Conservation (phyloP, 1,140 invertebrate genomes). For the Chionoecetes opilio region DNA sequence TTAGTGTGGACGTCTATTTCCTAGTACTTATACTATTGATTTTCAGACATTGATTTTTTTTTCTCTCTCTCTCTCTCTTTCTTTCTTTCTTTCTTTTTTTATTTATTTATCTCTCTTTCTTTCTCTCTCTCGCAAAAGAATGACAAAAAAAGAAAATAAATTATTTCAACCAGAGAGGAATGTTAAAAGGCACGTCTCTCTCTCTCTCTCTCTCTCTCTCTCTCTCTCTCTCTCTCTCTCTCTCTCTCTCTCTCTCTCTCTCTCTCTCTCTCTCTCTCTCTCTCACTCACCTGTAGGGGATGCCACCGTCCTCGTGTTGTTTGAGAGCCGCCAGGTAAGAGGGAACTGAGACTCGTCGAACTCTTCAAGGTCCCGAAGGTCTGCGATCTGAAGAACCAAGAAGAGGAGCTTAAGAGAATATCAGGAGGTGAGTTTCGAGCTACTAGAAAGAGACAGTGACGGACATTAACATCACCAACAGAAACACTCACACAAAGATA, state of each 20-base stretch:
- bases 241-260: neutral
- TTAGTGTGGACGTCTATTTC: no score
- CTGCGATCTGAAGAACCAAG: conserved; percentile 89
- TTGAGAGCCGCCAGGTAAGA: conserved; percentile 92
- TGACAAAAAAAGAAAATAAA: neutral
- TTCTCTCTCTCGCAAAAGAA: neutral
- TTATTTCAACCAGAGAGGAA: no score
- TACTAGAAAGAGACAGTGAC: no score
- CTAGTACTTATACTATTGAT: no score
- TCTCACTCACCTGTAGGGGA: conserved; percentile 88
- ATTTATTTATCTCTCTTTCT: neutral
- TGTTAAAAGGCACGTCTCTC: neutral
- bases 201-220: no score
- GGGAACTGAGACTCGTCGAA: conserved; percentile 91
- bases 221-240: neutral
- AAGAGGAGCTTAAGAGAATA: neutral
- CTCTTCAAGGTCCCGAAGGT: conserved; percentile 94
- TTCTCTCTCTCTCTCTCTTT: no score
- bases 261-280: neutral
- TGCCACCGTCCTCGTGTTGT: conserved; percentile 90
- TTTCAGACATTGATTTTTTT: no score
- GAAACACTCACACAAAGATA: no score
- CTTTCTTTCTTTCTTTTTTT: no score
- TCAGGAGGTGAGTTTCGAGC: neutral
- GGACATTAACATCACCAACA: no score